phyloP scores from a whole-genome alignment of 53 echinoderm and acorn worm species.

The Paelopatides confundens region DNA sequence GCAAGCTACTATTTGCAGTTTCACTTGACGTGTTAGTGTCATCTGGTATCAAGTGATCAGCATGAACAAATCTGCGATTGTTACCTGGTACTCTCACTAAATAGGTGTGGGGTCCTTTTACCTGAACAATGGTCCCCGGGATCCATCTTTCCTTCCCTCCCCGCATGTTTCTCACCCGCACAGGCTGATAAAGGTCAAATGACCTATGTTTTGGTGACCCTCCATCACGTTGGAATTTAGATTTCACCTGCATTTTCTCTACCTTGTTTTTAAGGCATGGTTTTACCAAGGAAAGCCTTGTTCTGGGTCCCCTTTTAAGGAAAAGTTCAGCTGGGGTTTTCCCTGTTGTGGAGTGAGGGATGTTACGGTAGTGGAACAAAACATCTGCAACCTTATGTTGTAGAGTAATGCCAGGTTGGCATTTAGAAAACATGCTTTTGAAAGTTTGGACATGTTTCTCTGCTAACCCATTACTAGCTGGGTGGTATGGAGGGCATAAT shows the following conservation, averaged over 20 bases:
- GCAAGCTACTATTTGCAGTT: no score
- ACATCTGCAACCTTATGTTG: constrained; percentile 65
- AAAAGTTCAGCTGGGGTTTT: constrained; percentile 74
- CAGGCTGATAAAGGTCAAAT: constrained; percentile 42
- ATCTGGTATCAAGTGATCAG: constrained; percentile 59
- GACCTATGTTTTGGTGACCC: not conserved
- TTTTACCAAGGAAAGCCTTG: constrained; percentile 59
- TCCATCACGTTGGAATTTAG: constrained; percentile 41
- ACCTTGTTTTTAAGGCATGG: constrained; percentile 44
- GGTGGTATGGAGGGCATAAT: constrained; percentile 47
- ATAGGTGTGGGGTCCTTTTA: constrained; percentile 54
- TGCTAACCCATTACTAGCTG: constrained; percentile 57
- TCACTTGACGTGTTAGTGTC: not conserved
- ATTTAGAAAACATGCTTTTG: constrained; percentile 63
- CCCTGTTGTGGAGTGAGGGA: constrained; percentile 66
- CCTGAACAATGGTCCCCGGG: constrained; percentile 40
- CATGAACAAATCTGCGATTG: constrained; percentile 62
- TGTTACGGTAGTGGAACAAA: constrained; percentile 62
- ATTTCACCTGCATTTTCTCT: constrained; percentile 51
- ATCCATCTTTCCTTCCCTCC: constrained; percentile 61
- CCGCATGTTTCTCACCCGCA: constrained; percentile 15
- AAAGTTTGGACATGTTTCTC: constrained; percentile 61
- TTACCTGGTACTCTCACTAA: constrained; percentile 54
- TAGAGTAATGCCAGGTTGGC: constrained; percentile 39
- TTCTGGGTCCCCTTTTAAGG: constrained; percentile 62